phyloP scores from a whole-genome alignment of 2,888 invertebrate genomes.

The Thelaira solivaga region DNA sequence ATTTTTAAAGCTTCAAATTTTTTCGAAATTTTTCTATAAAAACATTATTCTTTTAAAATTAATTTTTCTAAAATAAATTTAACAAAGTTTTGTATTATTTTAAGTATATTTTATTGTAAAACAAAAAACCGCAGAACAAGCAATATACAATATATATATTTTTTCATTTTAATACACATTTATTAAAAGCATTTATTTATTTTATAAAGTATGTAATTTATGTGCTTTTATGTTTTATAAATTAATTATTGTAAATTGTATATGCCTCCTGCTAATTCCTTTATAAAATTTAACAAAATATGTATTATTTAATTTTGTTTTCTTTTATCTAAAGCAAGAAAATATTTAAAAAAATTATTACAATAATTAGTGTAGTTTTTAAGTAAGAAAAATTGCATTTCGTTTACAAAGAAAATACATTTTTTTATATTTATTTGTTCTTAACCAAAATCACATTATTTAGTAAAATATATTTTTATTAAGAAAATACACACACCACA shows the following conservation, averaged over 20 bases:
- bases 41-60: not conserved
- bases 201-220: conserved; percentile 9
- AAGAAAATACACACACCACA: conserved; percentile 25
- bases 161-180: conserved; percentile 12
- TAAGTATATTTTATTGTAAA: not conserved
- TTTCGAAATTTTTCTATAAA: not conserved
- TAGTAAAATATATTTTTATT: conserved; percentile 42
- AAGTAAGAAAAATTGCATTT: conserved; percentile 53
- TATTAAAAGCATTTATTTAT: conserved; percentile 41
- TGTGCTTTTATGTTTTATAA: not conserved
- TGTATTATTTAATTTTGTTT: not conserved
- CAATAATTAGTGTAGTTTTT: conserved; percentile 48
- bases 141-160: conserved; percentile 27
- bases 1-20: not conserved
- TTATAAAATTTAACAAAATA: not conserved
- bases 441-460: conserved; percentile 31
- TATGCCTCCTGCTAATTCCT: conserved; percentile 1
- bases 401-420: conserved; percentile 35
- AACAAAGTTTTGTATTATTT: not conserved
- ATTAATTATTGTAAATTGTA: not conserved
- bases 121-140: conserved; percentile 8
- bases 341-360: conserved; percentile 20
- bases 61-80: not conserved
- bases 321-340: conserved; percentile 15
- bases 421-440: conserved; percentile 54